Evolutionary conservation across 2,797 vertebrate genomes (phyloP).

Genomic region (Prionace glauca): DNA sequence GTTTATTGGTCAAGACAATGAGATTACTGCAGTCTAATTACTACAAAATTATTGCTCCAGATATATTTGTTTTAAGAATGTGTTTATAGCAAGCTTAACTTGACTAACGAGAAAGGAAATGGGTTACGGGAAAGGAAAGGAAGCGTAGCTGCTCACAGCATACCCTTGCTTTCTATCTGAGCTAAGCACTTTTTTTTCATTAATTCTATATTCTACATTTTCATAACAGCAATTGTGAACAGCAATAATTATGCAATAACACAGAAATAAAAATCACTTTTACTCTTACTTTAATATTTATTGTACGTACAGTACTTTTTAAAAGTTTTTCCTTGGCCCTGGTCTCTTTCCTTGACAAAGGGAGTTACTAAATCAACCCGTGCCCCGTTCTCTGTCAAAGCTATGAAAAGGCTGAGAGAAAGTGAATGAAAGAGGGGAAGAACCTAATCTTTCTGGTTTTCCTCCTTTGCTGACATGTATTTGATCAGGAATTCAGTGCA

Average conservation of each 20-base stretch:
- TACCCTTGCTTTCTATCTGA: not conserved
- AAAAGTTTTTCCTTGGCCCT: not conserved
- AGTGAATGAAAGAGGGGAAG: too few species aligned
- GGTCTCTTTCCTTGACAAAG: not conserved
- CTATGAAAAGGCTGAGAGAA: too few species aligned
- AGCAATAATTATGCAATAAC: not conserved
- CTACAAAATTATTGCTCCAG: not conserved
- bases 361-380: not conserved
- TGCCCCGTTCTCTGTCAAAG: not conserved
- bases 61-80: conserved; percentile 10
- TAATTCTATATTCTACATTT: not conserved
- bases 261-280: not conserved
- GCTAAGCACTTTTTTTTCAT: not conserved
- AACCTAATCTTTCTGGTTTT: not conserved
- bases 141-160: not conserved
- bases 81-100: not conserved
- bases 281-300: not conserved
- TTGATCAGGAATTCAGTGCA: not conserved
- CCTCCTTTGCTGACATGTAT: not conserved
- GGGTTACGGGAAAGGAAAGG: not conserved
- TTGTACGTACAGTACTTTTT: not conserved
- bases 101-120: conserved; percentile 4
- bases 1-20: not conserved
- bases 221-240: not conserved
- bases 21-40: not conserved